Evolutionary conservation across 2,113 vertebrate species (phyloP), one percentile per base, ranked within the genome.

Genomic region (Corythornis madagascariensis): DNA sequence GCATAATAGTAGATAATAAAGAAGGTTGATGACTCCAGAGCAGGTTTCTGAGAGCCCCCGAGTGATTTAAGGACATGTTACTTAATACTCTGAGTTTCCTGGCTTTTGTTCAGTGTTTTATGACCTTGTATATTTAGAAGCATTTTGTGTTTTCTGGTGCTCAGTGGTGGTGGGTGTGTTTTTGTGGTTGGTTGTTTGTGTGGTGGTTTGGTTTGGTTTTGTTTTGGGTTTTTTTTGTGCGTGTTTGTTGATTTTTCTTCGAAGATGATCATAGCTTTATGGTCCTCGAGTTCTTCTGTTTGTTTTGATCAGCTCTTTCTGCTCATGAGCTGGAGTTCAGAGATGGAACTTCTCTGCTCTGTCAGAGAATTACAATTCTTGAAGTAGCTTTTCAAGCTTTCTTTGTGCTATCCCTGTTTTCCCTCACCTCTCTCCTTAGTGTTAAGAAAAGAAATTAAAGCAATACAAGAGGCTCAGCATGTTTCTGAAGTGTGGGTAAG

Each of bases 121-220:
- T 88, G 93, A 65, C 63, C 56, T 88, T 78, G 56, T 92, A 91
- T 90, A 93, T 97, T 96, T 94, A 96, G 94, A 89, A 96, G 64
- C 43, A 22, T 95, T 94, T 80, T 88, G 29, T 94, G 4, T 91
- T 91, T 96, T 91, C 64, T 94, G 38, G 52, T 89, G 48, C 57
- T 81, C 86, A 79, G 69, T 74, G 57, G 35, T 4, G 0, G n/a
- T 2, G 5, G 38, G 60, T 20, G 38, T 22, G 35, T 61, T 40
- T 40, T 40, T 22, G 31, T 31, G 48, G 53, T 56, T 56, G 53
- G 29, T 38, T 38, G 38, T 10, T 38, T 38, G 38, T 38, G 38
- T 38, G 38, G 19, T 11, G 19, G 19, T 47, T n/a, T n/a, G 31
- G 7, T 57, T n/a, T 57, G 22, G 9, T 38, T 61, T 61, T 15